A percentile compares a stretch with the other conserved stretches of the same genome.
Evolutionary conservation across 92 coral and sea anemone genomes (phyloP).

Genomic region (Pocillopora meandrina): DNA sequence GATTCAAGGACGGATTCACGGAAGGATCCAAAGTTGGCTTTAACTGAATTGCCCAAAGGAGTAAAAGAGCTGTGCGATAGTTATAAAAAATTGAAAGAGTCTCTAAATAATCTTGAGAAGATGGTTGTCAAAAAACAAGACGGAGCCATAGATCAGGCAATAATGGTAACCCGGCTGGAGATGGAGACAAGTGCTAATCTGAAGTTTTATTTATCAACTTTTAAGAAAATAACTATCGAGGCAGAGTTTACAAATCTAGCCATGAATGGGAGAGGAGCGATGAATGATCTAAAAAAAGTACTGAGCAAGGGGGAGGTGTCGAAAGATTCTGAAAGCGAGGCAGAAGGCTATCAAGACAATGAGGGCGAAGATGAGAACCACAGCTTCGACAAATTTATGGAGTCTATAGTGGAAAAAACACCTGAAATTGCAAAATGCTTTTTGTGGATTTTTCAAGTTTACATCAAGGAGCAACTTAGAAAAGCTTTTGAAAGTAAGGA

Average conservation of each 20-base stretch:
- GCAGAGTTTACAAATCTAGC: too few species aligned
- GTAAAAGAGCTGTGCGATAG: not conserved
- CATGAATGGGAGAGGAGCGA: not conserved
- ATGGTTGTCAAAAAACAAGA: not conserved
- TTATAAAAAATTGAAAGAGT: not conserved
- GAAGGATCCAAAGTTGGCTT: not conserved
- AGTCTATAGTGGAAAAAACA: too few species aligned
- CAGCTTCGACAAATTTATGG: not conserved
- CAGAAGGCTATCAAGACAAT: not conserved
- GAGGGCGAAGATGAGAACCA: not conserved
- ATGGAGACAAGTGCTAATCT: not conserved
- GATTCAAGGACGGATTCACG: too few species aligned
- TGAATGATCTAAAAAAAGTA: not conserved
- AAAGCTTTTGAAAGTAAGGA: constrained; percentile 3
- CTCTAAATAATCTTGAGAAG: not conserved
- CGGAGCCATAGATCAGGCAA: not conserved
- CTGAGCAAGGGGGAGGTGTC: not conserved
- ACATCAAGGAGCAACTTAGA: not conserved
- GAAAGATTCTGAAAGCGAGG: not conserved
- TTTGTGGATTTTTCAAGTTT: too few species aligned
- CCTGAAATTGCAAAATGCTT: too few species aligned
- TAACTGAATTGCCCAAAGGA: not conserved
- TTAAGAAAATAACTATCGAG: not conserved
- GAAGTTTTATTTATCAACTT: not conserved
- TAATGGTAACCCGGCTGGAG: not conserved